Conservation (phyloP, 2,888 invertebrate species). For the Parascotia fuliginaria region DNA sequence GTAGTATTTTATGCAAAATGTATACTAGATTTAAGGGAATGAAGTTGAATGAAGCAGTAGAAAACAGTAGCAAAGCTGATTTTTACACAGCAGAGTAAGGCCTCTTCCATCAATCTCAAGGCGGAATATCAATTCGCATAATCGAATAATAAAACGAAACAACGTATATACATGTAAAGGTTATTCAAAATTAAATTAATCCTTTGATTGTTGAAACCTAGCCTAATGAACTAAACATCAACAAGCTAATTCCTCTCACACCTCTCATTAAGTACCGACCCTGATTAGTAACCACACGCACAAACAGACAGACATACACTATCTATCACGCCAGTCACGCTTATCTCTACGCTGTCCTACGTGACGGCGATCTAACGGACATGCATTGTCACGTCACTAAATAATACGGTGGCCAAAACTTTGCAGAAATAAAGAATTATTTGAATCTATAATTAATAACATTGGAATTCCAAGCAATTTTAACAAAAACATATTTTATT, state of each 20-base stretch:
- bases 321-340: constrained; percentile 10
- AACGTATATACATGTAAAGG: too few species aligned
- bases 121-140: too few species aligned
- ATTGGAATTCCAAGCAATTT: too few species aligned
- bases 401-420: background rate
- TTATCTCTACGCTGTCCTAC: constrained; percentile 10
- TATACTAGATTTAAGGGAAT: too few species aligned
- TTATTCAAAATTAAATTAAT: background rate
- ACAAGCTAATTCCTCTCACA: constrained; percentile 21
- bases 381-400: background rate
- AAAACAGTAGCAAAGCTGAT: too few species aligned
- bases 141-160: background rate
- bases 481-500: too few species aligned
- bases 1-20: too few species aligned
- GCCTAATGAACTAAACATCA: background rate
- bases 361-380: background rate
- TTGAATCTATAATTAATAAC: too few species aligned
- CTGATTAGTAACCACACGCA: constrained; percentile 19
- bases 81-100: too few species aligned
- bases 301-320: background rate
- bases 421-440: background rate
- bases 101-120: too few species aligned
- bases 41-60: too few species aligned
- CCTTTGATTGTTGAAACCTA: background rate
- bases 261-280: constrained; percentile 19